These are phyloP conservation scores for Steinernema hermaphroditum DNA, from an alignment of 2,888 invertebrate species.

Conservation along the genomic window DNA sequence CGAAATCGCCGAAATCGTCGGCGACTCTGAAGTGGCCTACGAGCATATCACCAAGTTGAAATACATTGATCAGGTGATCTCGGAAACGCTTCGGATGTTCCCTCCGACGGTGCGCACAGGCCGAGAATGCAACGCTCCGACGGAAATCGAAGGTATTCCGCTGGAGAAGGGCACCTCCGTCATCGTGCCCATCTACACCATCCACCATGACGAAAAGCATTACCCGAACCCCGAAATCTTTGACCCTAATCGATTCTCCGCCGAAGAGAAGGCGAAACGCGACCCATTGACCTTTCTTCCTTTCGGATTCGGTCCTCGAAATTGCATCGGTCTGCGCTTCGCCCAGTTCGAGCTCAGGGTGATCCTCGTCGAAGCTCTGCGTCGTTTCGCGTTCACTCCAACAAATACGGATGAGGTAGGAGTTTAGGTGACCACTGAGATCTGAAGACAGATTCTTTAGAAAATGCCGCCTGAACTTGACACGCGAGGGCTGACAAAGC, in stretches of 20 bases:
- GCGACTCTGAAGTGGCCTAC: conserved; percentile 1
- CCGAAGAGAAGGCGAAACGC: conserved; percentile 27
- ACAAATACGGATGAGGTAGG: too few relatives aligned
- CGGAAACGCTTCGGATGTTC: conserved; percentile 35
- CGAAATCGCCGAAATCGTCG: conserved; percentile 64
- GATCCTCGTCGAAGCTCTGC: conserved; percentile 19
- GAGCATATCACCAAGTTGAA: conserved; percentile 31
- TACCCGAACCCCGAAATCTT: conserved; percentile 42
- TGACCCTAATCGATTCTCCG: conserved; percentile 37
- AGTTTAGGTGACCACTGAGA: too few relatives aligned
- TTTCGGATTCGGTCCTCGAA: conserved; percentile 36
- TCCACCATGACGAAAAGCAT: conserved; percentile 37
- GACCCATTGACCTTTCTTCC: conserved; percentile 37
- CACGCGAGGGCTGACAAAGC: conserved; percentile 1
- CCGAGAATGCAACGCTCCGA: conserved; percentile 27
- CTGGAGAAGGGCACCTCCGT: conserved; percentile 29
- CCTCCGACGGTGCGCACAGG: not conserved
- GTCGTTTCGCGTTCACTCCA: conserved; percentile 4
- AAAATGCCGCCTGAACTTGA: not conserved
- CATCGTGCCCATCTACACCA: conserved; percentile 30
- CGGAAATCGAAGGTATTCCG: not conserved
- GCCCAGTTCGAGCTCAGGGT: conserved; percentile 26
- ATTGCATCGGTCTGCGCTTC: conserved; percentile 33
- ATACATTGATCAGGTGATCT: conserved; percentile 38
- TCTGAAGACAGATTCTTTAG: too few relatives aligned